These are phyloP conservation scores for Parazoanthus swiftii DNA, from an alignment of 92 coral and sea anemone species.

Conservation along the genomic window DNA sequence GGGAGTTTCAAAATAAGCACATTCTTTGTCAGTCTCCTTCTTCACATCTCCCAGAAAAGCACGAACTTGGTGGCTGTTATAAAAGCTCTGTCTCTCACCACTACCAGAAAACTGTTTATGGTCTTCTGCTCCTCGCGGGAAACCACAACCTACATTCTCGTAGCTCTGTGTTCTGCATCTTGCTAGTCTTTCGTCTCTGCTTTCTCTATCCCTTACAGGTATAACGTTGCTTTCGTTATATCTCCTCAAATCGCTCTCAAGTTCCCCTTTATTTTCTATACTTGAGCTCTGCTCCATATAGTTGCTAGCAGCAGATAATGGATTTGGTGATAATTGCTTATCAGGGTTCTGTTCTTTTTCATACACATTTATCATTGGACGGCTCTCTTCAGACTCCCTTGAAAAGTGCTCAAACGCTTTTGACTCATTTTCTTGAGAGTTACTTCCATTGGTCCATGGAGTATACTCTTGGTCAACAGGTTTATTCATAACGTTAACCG, in stretches of 20 bases:
- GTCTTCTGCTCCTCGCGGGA: conserved; percentile 3
- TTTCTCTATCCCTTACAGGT: neutral
- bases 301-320: neutral
- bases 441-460: conserved; percentile 21
- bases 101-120: neutral
- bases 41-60: neutral
- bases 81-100: neutral
- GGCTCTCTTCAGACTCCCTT: neutral
- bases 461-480: neutral
- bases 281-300: conserved; percentile 5
- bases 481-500: neutral
- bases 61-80: neutral
- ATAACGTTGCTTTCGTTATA: neutral
- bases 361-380: neutral
- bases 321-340: neutral
- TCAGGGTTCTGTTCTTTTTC: neutral
- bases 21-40: conserved; percentile 4
- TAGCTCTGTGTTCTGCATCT: conserved; percentile 3
- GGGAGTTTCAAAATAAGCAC: neutral
- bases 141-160: neutral
- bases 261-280: neutral
- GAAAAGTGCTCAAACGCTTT: neutral
- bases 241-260: neutral
- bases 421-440: neutral
- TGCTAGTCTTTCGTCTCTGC: neutral